Base-by-base conservation (phyloP, 2,113 vertebrate genomes). In the Panthera tigris region DNA sequence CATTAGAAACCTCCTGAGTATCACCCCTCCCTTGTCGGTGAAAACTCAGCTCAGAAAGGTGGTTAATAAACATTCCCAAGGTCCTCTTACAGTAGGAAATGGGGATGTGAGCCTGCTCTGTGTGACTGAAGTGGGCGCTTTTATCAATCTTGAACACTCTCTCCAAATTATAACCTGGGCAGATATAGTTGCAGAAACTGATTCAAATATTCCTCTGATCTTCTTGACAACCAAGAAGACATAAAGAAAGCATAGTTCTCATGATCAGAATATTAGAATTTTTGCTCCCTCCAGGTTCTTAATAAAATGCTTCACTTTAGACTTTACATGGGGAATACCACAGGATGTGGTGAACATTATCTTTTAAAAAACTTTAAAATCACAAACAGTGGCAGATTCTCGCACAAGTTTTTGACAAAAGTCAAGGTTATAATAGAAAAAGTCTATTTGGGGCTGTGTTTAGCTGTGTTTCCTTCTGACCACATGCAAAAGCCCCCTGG, bases 231-330 rank as follows among this genome's bases (percentile, higher is more conserved):
- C n/a, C 61, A 78, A 66, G 12, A 79, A 57, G 36, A 93, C 91
- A 41, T 18, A 93, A 97, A 36, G 9, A 83, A 74, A 88, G 65
- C 31, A 41, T 33, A 82, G 76, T 48, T 78, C 31, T 71, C 39
- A n/a, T n/a, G 55, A 41, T 84, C 57, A 91, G 66, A 91, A 65
- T 36, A 87, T 33, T 33, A 15, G 45, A 69, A 29, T 57, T 25
- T 39, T 73, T 57, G 29, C 45, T 81, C 29, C 39, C n/a, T 92
- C 23, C 48, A 63, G 36, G 11, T 86, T 91, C 29, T 82, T 83
- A 91, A 92, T 86, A 86, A 96, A 78, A 94, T 63, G n/a, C 39
- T 92, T 94, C 36, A 73, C 74, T 14, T 84, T 74, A 39, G 16
- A 78, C 29, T 89, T 82, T 92, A 10, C 55, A 3, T 23, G 71